Conservation (phyloP, 2,888 invertebrate genomes). For the Athrips mouffetella region DNA sequence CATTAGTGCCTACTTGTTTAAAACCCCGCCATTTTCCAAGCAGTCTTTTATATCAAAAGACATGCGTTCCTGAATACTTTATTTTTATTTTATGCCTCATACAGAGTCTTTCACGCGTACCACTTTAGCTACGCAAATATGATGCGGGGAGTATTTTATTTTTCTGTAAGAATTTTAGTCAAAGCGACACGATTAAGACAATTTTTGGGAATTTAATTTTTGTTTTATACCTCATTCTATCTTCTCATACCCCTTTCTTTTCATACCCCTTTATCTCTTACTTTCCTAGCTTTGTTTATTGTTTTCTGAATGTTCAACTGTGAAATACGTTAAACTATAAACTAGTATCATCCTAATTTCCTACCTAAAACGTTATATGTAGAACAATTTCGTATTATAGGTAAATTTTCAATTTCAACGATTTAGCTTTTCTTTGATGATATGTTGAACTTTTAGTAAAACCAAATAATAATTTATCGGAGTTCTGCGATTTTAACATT, state of each 20-base stretch:
- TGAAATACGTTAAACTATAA: too few relatives aligned
- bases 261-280: too few relatives aligned
- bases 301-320: too few relatives aligned
- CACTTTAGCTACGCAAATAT: conserved; percentile 7
- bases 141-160: not conserved
- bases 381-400: too few relatives aligned
- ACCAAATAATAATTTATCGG: too few relatives aligned
- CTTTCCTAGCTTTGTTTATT: too few relatives aligned
- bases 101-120: not conserved
- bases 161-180: not conserved
- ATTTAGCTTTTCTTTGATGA: too few relatives aligned
- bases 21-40: not conserved
- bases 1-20: not conserved
- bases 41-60: conserved; percentile 1
- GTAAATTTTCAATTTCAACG: too few relatives aligned
- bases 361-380: too few relatives aligned
- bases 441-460: too few relatives aligned
- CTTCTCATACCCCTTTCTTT: not conserved
- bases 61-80: not conserved
- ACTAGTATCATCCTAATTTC: too few relatives aligned
- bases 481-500: too few relatives aligned
- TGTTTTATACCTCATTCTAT: not conserved
- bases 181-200: not conserved
- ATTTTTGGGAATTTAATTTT: not conserved
- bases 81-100: conserved; percentile 4